Percentiles rank a stretch among this genome's conserved stretches.
These are phyloP conservation scores for Blennius ocellaris DNA, from an alignment of 2,113 vertebrate species.

Conservation along the genomic window DNA sequence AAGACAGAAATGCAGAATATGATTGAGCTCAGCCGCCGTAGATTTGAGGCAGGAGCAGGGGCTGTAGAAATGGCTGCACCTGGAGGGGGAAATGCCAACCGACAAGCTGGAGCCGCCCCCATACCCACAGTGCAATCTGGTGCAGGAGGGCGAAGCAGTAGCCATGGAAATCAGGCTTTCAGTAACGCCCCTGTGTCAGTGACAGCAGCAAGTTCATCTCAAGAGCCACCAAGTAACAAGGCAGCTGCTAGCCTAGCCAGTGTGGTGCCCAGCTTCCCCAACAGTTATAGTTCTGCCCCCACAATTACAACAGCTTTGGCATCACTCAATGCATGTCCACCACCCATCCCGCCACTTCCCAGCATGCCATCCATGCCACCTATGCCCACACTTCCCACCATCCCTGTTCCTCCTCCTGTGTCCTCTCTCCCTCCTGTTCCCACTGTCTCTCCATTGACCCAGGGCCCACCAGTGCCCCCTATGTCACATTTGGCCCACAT, in stretches of 20 bases:
- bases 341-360: conserved; percentile 93
- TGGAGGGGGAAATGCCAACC: conserved; percentile 86
- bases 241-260: conserved; percentile 85
- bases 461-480: conserved; percentile 91
- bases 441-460: conserved; percentile 89
- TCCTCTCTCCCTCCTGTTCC: conserved; percentile 92
- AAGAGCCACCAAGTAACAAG: conserved; percentile 89
- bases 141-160: conserved; percentile 85
- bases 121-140: conserved; percentile 81
- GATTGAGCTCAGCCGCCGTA: conserved; percentile 98
- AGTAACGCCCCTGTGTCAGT: conserved; percentile 88
- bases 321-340: conserved; percentile 90
- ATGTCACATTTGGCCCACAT: conserved; percentile 92
- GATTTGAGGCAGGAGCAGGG: conserved; percentile 91
- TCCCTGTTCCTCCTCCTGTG: conserved; percentile 93
- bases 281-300: conserved; percentile 92
- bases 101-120: conserved; percentile 85
- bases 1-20: conserved; percentile 99
- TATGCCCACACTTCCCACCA: conserved; percentile 92
- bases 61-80: conserved; percentile 86
- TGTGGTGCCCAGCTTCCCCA: conserved; percentile 90
- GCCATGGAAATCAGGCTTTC: conserved; percentile 91
- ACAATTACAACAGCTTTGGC: conserved; percentile 84
- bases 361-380: conserved; percentile 92
- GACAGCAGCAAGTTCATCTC: conserved; percentile 88